Evolutionary conservation across 2,113 vertebrate species (phyloP), one percentile per base, ranked within the genome.

Genomic region (Dromaius novaehollandiae): DNA sequence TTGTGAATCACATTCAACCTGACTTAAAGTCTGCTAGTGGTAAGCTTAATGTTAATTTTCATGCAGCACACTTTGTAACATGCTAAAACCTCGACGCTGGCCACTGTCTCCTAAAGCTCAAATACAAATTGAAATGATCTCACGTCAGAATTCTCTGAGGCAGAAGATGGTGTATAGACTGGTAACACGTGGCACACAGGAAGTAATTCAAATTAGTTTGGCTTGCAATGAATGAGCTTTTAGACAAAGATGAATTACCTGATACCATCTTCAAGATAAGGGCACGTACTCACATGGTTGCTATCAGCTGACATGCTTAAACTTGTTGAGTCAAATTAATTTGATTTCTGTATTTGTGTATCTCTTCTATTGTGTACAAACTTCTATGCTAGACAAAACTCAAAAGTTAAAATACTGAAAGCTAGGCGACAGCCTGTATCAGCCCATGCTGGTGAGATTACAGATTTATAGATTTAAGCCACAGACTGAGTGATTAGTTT

Each of bases 1-100:
- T 99, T 94, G 98, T 99, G 88, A 99, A 99, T 97, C 99, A 99
- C 93, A 99, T 99, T 97, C 98, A 99, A 8, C 97, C 99, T 68
- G 99, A 99, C 91, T 97, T 99, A 87, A 99, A 99, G 91, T 99
- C 99, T 82, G 93, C 98, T 46, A 99, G 98, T 91, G 98, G 99
- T 99, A 97, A 98, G 95, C 91, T 76, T 60, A 15, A 11, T 46
- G 60, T 80, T 88, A 70, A 40, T 68, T 90, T 82, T 87, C 22
- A 4, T 55, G 1, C 0, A 0, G 11, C 11, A 3, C 48, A 82
- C 88, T 73, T 38, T 44, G 58, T 93, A 36, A 7, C 58, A 0
- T 1, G 14, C 36, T 87, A 11, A 60, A 86, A 4, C 50, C 16
- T 60, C 55, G 75, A 15, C 40, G 69, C 61, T 13, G 11, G 7